A percentile compares a stretch with the other conserved stretches of the same genome.
Conservation (phyloP, 2,113 vertebrate genomes). For the Lepisosteus osseus region DNA sequence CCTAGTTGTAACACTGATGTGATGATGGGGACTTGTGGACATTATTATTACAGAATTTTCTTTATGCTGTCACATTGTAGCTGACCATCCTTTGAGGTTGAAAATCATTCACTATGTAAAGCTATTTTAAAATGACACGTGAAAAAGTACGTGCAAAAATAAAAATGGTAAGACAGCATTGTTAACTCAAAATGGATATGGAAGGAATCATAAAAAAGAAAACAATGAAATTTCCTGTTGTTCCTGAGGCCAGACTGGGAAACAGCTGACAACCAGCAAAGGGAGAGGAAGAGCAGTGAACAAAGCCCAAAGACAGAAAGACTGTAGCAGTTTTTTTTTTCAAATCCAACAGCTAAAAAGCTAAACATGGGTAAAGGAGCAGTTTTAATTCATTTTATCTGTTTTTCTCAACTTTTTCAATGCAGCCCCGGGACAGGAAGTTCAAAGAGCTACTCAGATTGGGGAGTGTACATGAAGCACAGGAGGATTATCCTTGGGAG, state of each 20-base stretch:
- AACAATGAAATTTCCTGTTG: conserved; percentile 57
- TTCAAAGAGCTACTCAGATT: background rate
- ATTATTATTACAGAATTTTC: too few species aligned
- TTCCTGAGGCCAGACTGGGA: conserved; percentile 29
- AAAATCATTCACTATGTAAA: too few species aligned
- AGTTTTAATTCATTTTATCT: conserved; percentile 47
- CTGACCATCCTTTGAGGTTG: too few species aligned
- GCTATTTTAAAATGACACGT: too few species aligned
- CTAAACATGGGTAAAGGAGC: conserved; percentile 58
- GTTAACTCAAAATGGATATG: conserved; percentile 54
- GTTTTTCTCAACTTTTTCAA: conserved; percentile 42
- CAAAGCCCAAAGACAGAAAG: conserved; percentile 7
- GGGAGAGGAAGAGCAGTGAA: conserved; percentile 5
- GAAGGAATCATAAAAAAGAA: conserved; percentile 40
- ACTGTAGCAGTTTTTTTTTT: background rate
- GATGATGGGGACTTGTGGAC: too few species aligned
- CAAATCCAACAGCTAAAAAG: background rate
- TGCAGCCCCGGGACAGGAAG: conserved; percentile 34
- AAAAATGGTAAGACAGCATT: background rate
- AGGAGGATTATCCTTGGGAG: conserved; percentile 17
- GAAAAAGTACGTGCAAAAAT: too few species aligned
- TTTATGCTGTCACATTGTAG: too few species aligned
- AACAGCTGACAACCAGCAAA: background rate
- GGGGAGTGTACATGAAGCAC: background rate
- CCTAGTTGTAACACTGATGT: too few species aligned